Conservation (phyloP, 2,888 invertebrate species). For the Caenorhabditis virilis region DNA sequence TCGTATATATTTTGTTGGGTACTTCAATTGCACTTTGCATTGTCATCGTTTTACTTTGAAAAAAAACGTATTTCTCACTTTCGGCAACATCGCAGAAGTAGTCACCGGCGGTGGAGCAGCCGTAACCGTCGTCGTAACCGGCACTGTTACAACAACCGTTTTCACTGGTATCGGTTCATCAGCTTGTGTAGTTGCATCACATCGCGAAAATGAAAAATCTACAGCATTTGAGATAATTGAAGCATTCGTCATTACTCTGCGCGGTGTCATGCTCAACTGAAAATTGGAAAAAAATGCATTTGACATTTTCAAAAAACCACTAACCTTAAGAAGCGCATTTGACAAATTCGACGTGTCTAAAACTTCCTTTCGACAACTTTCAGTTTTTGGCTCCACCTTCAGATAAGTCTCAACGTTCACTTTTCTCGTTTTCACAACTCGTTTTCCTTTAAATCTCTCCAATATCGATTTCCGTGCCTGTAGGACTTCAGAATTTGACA, state of each 20-base stretch:
- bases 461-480: background rate
- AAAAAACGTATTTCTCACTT: too few species aligned
- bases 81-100: too few species aligned
- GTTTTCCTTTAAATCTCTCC: background rate
- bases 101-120: too few species aligned
- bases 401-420: background rate
- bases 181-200: constrained; percentile 36
- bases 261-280: constrained; percentile 31
- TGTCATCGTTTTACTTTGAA: too few species aligned
- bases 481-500: too few species aligned
- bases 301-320: background rate
- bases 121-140: too few species aligned
- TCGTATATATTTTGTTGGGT: too few species aligned
- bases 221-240: constrained; percentile 1
- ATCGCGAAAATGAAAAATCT: background rate
- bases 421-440: constrained; percentile 11
- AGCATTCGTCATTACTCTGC: constrained; percentile 9
- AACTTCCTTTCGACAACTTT: background rate
- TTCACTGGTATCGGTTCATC: constrained; percentile 20
- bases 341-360: constrained; percentile 9
- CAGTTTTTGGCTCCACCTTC: background rate
- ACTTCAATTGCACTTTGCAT: too few species aligned
- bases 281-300: background rate
- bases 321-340: constrained; percentile 19
- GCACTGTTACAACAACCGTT: constrained; percentile 21